phyloP scores from a whole-genome alignment of 2,888 invertebrate species.

The Drosophila mulleri region DNA sequence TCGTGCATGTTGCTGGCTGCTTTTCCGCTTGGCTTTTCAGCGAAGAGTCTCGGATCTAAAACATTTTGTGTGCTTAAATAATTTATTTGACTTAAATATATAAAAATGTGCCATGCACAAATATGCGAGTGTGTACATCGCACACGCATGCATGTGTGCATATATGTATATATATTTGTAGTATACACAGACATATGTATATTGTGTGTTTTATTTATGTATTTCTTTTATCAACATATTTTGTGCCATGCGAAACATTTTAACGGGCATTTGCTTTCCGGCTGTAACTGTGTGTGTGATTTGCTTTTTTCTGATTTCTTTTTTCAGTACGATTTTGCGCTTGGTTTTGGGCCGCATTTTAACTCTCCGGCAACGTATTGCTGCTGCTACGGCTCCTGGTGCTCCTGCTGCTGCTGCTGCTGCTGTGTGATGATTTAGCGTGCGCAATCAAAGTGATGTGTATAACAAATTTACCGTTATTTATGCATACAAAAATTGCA shows the following conservation, averaged over 20 bases:
- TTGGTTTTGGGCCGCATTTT: not conserved
- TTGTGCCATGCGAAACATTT: constrained; percentile 64
- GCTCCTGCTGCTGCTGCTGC: constrained; percentile 18
- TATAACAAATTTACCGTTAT: constrained; percentile 80
- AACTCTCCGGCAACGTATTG: not conserved
- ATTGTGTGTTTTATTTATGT: constrained; percentile 26
- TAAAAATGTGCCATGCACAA: constrained; percentile 42
- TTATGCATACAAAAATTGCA: constrained; percentile 80
- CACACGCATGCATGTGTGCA: not conserved
- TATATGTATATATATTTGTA: not conserved
- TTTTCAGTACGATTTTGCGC: constrained; percentile 16
- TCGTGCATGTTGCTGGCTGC: too few species aligned
- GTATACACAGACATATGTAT: not conserved
- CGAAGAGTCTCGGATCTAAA: constrained; percentile 34
- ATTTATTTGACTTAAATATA: constrained; percentile 60
- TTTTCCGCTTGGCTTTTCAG: constrained; percentile 1
- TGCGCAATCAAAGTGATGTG: constrained; percentile 79
- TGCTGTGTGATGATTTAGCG: constrained; percentile 73
- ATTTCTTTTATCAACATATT: constrained; percentile 54
- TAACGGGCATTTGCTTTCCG: constrained; percentile 64
- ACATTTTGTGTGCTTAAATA: constrained; percentile 52
- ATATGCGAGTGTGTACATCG: constrained; percentile 17
- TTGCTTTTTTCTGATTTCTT: constrained; percentile 8
- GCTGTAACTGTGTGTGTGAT: constrained; percentile 44
- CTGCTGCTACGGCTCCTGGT: constrained; percentile 10